A percentile compares a stretch with the other conserved stretches of the same genome.
Evolutionary conservation across 2,797 vertebrate species (phyloP).

Genomic region (Emydoidea blandingii): DNA sequence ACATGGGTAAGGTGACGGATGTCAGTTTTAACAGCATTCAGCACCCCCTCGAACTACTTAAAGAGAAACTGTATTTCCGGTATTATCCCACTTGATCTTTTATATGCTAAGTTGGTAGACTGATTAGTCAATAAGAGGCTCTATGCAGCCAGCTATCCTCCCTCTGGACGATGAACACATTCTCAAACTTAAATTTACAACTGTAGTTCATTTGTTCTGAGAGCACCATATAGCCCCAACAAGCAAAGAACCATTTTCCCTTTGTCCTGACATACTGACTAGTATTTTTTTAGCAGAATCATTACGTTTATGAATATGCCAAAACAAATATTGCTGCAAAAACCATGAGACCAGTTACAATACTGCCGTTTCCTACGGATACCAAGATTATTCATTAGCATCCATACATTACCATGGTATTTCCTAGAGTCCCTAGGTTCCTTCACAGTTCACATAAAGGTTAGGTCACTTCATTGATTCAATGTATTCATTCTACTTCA

Average conservation of each 20-base stretch:
- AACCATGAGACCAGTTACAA: slow-evolving; percentile 1
- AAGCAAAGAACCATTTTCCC: background rate
- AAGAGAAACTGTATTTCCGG: background rate
- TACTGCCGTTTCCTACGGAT: background rate
- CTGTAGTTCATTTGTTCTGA: background rate
- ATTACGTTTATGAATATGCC: slow-evolving; percentile 26
- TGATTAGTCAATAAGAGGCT: background rate
- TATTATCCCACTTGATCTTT: background rate
- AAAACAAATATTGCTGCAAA: slow-evolving; percentile 30
- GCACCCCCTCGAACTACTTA: background rate
- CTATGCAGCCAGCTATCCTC: background rate
- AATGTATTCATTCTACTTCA: background rate
- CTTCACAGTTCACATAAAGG: slow-evolving; percentile 62
- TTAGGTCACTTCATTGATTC: slow-evolving; percentile 49
- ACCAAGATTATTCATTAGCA: slow-evolving; percentile 19
- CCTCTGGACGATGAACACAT: background rate
- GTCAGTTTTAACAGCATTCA: background rate
- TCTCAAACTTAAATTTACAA: background rate
- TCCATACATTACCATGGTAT: background rate
- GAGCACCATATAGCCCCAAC: background rate
- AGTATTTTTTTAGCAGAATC: background rate
- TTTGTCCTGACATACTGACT: background rate
- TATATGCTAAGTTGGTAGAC: background rate
- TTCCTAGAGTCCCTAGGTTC: slow-evolving; percentile 63
- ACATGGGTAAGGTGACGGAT: background rate